phyloP scores from a whole-genome alignment of 1,140 invertebrate species.

The Trigoniulus corallinus region DNA sequence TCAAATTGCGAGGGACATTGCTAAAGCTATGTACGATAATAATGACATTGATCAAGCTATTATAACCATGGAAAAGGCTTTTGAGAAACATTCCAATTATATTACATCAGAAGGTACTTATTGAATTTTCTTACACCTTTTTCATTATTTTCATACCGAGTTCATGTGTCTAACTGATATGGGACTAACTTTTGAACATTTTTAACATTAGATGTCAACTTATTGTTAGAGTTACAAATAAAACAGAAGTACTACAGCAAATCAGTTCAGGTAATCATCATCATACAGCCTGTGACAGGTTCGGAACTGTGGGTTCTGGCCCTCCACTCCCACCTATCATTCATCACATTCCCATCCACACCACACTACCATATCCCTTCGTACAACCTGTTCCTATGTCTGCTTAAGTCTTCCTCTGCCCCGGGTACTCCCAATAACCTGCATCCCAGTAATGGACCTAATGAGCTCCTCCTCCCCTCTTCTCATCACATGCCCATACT shows the following conservation, averaged over 20 bases:
- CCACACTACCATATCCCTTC: too few species aligned
- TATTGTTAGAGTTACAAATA: conserved; percentile 65
- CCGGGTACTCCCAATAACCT: too few species aligned
- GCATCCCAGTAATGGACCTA: too few species aligned
- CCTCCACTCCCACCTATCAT: too few species aligned
- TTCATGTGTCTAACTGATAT: neutral
- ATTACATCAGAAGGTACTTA: conserved; percentile 28
- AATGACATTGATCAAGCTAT: conserved; percentile 38
- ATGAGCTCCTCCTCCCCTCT: too few species aligned
- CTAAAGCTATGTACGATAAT: conserved; percentile 8
- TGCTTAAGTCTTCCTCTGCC: too few species aligned
- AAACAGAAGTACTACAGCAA: conserved; percentile 46
- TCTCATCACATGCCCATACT: too few species aligned
- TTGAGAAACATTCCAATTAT: conserved; percentile 29
- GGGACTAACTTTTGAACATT: neutral
- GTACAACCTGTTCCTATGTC: too few species aligned
- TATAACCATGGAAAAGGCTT: conserved; percentile 55
- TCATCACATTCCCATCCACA: too few species aligned
- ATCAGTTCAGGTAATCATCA: conserved; percentile 34
- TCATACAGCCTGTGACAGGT: too few species aligned
- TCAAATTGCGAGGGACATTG: neutral
- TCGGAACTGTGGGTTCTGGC: too few species aligned
- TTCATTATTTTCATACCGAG: neutral
- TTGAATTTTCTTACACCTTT: too few species aligned
- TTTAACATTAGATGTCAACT: conserved; percentile 48